phyloP scores from a whole-genome alignment of 2,888 invertebrate species.

The Harpalus rubripes region DNA sequence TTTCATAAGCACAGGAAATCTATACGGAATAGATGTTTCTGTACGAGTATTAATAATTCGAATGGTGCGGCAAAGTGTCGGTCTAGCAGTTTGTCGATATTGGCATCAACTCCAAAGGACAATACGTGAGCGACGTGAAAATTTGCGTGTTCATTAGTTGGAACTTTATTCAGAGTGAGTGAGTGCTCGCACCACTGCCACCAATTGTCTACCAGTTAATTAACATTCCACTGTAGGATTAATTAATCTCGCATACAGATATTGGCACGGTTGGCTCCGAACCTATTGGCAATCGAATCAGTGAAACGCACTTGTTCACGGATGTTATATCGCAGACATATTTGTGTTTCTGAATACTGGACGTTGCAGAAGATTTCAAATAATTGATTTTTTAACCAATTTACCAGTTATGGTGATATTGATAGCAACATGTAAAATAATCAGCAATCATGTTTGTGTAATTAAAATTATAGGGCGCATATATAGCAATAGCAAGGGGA shows the following conservation, averaged over 20 bases:
- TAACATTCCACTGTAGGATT: constrained; percentile 59
- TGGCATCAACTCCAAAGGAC: background rate
- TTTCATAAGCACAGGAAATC: too few species aligned
- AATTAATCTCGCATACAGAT: constrained; percentile 51
- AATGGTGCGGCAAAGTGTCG: background rate
- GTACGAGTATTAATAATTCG: too few species aligned
- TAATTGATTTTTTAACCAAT: constrained; percentile 14
- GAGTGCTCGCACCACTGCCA: constrained; percentile 30
- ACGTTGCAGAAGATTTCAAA: background rate
- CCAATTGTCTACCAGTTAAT: constrained; percentile 58
- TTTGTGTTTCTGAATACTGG: background rate
- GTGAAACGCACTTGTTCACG: constrained; percentile 21
- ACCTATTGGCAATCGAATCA: constrained; percentile 4
- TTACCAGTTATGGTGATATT: background rate
- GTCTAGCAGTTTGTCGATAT: background rate
- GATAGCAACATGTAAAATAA: too few species aligned
- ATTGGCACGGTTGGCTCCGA: constrained; percentile 24
- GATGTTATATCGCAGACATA: background rate
- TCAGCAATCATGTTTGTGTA: too few species aligned
- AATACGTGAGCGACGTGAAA: constrained; percentile 29
- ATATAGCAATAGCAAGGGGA: too few species aligned
- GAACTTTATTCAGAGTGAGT: constrained; percentile 48
- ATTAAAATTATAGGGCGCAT: too few species aligned
- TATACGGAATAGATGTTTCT: too few species aligned
- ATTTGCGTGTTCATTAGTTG: constrained; percentile 51